Evolutionary conservation across 2,113 vertebrate species (phyloP).

Genomic region (Brevimyrus niger): DNA sequence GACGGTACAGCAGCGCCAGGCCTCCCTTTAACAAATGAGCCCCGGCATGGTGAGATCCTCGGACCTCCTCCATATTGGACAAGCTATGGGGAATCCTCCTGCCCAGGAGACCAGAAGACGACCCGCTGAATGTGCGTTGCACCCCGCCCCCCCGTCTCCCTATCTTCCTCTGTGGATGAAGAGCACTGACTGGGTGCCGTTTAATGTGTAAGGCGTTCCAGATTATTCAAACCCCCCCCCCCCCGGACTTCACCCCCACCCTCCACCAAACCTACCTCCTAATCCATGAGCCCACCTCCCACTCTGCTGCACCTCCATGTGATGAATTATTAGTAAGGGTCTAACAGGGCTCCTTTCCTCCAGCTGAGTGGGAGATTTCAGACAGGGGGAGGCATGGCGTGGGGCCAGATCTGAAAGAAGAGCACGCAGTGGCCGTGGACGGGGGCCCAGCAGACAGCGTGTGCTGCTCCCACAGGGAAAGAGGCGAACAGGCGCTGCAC

Average conservation of each 20-base stretch:
- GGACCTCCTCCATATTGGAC: neutral
- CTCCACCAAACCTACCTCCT: neutral
- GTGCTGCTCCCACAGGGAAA: neutral
- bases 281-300: slow-evolving; percentile 11
- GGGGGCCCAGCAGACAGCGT: neutral
- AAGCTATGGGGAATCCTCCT: neutral
- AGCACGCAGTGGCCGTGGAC: neutral
- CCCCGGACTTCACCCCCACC: neutral
- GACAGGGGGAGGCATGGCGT: neutral
- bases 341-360: slow-evolving; percentile 12
- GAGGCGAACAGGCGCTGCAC: neutral
- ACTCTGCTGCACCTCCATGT: slow-evolving; percentile 21
- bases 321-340: slow-evolving; percentile 37
- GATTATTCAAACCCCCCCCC: slow-evolving; percentile 3
- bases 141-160: neutral
- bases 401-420: neutral
- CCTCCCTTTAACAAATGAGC: neutral
- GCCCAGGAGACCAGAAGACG: neutral
- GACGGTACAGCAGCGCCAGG: neutral
- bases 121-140: neutral
- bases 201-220: slow-evolving; percentile 30
- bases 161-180: slow-evolving; percentile 4
- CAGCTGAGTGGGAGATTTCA: slow-evolving; percentile 6
- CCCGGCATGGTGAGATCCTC: neutral
- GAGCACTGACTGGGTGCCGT: slow-evolving; percentile 30